Evolutionary conservation across 2,888 invertebrate genomes (phyloP).

Genomic region (Cataglyphis albicans): DNA sequence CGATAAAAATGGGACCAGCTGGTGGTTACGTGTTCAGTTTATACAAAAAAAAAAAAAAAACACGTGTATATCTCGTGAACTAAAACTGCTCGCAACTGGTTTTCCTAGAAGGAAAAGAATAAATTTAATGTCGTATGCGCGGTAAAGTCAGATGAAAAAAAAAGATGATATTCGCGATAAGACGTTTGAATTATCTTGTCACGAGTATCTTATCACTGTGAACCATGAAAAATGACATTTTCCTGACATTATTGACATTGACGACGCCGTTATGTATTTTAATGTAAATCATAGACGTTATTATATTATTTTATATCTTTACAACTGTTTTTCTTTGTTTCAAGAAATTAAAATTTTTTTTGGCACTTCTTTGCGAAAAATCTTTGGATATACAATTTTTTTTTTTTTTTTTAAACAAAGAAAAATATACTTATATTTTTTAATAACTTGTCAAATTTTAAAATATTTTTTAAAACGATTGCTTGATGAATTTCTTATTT

Average conservation of each 20-base stretch:
- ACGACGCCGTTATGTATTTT: background rate
- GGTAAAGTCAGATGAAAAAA: conserved; percentile 37
- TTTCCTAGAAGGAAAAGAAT: conserved; percentile 29
- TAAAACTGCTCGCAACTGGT: background rate
- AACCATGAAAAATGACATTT: conserved; percentile 18
- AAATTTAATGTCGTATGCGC: background rate
- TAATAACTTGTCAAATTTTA: background rate
- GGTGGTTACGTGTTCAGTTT: conserved; percentile 54
- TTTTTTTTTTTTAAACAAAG: background rate
- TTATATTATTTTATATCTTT: background rate
- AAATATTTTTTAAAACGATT: background rate
- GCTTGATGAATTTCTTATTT: background rate
- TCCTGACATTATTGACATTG: background rate
- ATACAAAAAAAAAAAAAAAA: conserved; percentile 29
- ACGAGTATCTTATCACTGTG: conserved; percentile 31
- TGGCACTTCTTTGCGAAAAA: background rate
- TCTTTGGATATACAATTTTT: background rate
- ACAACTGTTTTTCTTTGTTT: background rate
- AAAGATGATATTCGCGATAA: conserved; percentile 10
- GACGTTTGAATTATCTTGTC: background rate
- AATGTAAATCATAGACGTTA: background rate
- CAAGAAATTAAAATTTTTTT: background rate
- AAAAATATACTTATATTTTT: background rate
- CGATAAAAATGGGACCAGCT: conserved; percentile 39
- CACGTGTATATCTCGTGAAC: conserved; percentile 49